Evolutionary conservation across 2,888 invertebrate species (phyloP), one percentile per base, ranked within the genome.

Genomic region (Podotricha telesiphe): DNA sequence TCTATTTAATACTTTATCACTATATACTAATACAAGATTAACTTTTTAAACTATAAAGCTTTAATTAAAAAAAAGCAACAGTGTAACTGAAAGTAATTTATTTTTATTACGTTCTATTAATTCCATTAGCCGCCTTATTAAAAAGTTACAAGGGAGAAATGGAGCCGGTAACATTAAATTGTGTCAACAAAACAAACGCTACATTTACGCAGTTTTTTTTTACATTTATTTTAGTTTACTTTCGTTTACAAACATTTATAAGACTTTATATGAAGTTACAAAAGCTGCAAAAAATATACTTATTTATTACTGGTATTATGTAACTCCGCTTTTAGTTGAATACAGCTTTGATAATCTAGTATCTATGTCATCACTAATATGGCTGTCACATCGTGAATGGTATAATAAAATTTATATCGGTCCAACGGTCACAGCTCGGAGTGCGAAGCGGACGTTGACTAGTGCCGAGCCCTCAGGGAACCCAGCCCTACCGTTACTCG

Each of bases 391-490:
- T 68, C 59, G 48, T 64, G 66, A 68, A 71, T 66, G 50, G 22
- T 40, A 66, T 63, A 66, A 71, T 71, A 71, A 71, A 55, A 55
- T 59, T 64, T 71, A 65, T 67, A 69, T 69, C 58, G 71, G 68
- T 66, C 62, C 69, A 58, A 66, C 47, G 71, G 42, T 68, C 56
- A 51, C 66, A 58, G 68, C 48, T 48, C 53, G 71, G 63, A 71
- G 71, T 71, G 70, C 61, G 66, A 66, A 72, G 70, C 70, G 72
- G 72, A 70, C 70, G 59, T 72, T 50, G 70, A 58, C 66, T 70
- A 65, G 65, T 67, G 64, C 53, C 72, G 63, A 72, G 70, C 72
- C 72, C 72, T 70, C 63, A 20, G 72, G 68, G 72, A 70, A 66
- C 72, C 72, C 64, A 66, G 68, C 66, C 59, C 68, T 51, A 55